Percentiles rank a stretch among this genome's conserved stretches.
phyloP scores from a whole-genome alignment of 2,888 invertebrate genomes.

The Plebejus anna region DNA sequence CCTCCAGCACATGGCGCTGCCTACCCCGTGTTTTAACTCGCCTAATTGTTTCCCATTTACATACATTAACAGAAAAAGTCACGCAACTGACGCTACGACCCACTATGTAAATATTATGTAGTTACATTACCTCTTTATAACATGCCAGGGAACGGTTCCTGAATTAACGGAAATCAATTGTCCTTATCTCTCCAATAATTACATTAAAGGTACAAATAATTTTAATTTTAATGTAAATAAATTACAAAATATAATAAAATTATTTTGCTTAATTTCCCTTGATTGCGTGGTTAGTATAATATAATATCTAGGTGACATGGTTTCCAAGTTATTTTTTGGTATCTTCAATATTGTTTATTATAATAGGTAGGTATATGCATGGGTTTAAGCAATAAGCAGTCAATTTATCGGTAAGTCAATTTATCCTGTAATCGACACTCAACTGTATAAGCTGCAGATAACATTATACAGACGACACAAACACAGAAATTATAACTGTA shows the following conservation, averaged over 20 bases:
- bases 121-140: conserved; percentile 47
- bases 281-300: conserved; percentile 51
- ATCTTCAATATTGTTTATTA: too few relatives aligned
- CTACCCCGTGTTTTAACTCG: conserved; percentile 78
- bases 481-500: too few relatives aligned
- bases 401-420: too few relatives aligned
- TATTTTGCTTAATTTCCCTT: too few relatives aligned
- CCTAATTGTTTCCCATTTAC: conserved; percentile 79
- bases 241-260: too few relatives aligned
- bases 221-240: neutral
- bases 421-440: too few relatives aligned
- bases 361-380: too few relatives aligned
- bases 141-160: conserved; percentile 49
- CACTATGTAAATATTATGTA: conserved; percentile 59
- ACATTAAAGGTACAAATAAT: neutral
- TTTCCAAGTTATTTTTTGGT: too few relatives aligned
- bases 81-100: conserved; percentile 66
- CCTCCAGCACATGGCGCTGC: conserved; percentile 75
- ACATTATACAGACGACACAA: too few relatives aligned
- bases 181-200: conserved; percentile 42
- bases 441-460: too few relatives aligned
- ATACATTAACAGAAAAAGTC: conserved; percentile 73
- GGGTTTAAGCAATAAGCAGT: too few relatives aligned
- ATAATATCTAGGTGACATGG: conserved; percentile 41
- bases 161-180: conserved; percentile 70